Evolutionary conservation across 2,888 invertebrate genomes (phyloP).

Genomic region (Candidula unifasciata): DNA sequence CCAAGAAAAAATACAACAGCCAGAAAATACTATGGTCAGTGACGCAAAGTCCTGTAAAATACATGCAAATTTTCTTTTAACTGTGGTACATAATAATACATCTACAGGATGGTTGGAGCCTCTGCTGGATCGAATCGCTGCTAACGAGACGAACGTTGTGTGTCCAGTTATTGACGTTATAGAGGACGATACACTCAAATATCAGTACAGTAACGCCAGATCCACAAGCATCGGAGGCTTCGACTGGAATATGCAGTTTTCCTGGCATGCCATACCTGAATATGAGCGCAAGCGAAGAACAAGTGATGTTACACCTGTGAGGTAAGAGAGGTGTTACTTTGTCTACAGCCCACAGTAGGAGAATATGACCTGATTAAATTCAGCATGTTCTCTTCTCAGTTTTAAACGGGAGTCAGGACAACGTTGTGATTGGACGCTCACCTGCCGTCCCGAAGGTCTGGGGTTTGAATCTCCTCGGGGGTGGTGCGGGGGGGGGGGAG

Average conservation of each 20-base stretch:
- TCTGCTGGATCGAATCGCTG: slow-evolving; percentile 76
- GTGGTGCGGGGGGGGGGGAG: too few species aligned
- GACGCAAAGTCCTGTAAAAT: too few species aligned
- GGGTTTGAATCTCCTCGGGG: too few species aligned
- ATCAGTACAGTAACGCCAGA: slow-evolving; percentile 76
- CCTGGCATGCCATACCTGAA: slow-evolving; percentile 98
- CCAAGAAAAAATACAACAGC: too few species aligned
- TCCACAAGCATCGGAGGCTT: slow-evolving; percentile 81
- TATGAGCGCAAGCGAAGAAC: slow-evolving; percentile 75
- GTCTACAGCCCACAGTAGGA: too few species aligned
- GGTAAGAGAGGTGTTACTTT: slow-evolving; percentile 59
- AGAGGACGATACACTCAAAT: slow-evolving; percentile 77
- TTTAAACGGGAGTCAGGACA: too few species aligned
- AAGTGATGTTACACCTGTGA: slow-evolving; percentile 71
- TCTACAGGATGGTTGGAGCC: slow-evolving; percentile 78
- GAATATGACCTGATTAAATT: too few species aligned
- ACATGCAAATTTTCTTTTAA: too few species aligned
- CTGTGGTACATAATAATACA: not conserved
- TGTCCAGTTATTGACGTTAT: slow-evolving; percentile 78
- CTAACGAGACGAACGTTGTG: slow-evolving; percentile 76
- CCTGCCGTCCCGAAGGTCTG: too few species aligned
- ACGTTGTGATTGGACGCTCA: too few species aligned
- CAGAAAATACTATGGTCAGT: too few species aligned
- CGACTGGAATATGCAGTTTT: slow-evolving; percentile 88
- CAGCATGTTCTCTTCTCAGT: too few species aligned